A percentile compares a stretch with the other conserved stretches of the same genome.
Evolutionary conservation across 2,888 invertebrate genomes (phyloP).

Genomic region (Trissoscelio sp.): DNA sequence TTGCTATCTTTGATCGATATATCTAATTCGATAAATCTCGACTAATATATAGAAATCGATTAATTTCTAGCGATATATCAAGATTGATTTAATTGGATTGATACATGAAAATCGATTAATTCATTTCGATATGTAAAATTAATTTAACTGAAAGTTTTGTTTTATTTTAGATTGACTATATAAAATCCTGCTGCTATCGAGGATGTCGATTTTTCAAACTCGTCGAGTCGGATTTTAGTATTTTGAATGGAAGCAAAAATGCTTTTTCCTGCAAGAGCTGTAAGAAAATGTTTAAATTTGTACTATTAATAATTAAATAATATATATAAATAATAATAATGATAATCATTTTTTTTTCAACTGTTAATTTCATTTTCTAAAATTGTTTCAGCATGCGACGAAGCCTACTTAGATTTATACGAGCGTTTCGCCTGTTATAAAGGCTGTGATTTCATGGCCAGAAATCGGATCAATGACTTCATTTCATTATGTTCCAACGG

Average conservation of each 20-base stretch:
- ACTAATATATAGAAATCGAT: too few relatives aligned
- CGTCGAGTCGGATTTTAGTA: constrained; percentile 76
- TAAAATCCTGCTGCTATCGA: constrained; percentile 80
- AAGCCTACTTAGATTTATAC: constrained; percentile 77
- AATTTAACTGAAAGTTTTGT: not conserved
- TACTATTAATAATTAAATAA: too few relatives aligned
- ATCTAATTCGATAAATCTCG: too few relatives aligned
- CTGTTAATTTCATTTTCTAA: not conserved
- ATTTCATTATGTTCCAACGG: constrained; percentile 75
- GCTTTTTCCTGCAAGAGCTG: constrained; percentile 76
- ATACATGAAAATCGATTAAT: too few relatives aligned
- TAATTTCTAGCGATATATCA: too few relatives aligned
- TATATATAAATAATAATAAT: not conserved
- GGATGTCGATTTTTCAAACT: constrained; percentile 82
- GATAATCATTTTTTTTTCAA: not conserved
- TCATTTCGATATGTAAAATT: too few relatives aligned
- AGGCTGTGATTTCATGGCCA: constrained; percentile 80
- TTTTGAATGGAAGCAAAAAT: constrained; percentile 76
- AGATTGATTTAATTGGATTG: too few relatives aligned
- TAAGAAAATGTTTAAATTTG: constrained; percentile 68
- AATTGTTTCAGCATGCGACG: constrained; percentile 77
- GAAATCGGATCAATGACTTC: constrained; percentile 74
- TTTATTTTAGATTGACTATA: constrained; percentile 73
- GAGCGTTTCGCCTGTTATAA: constrained; percentile 76
- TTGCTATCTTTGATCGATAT: too few relatives aligned